Conservation (phyloP, 2,888 invertebrate species). For the Didymodactylos carnosus region DNA sequence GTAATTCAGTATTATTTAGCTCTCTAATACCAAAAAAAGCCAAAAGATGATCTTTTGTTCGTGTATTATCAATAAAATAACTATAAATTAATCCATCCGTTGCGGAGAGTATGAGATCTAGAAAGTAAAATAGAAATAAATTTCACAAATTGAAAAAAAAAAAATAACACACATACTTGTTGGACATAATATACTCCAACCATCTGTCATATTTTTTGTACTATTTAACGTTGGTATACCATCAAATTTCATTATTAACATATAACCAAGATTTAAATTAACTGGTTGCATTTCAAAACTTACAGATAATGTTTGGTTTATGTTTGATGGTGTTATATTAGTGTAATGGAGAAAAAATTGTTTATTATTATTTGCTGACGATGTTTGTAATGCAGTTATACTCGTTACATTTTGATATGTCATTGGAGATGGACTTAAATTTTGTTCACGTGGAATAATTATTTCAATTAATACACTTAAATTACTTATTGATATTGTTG, state of each 20-base stretch:
- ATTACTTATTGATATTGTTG: slow-evolving; percentile 7
- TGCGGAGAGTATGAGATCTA: neutral
- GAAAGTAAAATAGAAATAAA: neutral
- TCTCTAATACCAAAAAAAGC: slow-evolving; percentile 6
- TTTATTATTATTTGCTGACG: neutral
- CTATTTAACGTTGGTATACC: neutral
- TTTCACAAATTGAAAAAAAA: neutral
- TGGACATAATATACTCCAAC: neutral
- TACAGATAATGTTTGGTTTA: neutral
- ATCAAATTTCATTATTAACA: neutral
- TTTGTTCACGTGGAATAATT: slow-evolving; percentile 19
- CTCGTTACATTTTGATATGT: neutral
- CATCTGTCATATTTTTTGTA: neutral
- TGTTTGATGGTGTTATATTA: neutral
- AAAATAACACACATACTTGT: neutral
- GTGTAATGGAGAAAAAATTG: neutral
- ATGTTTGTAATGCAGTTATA: neutral
- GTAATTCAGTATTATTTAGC: neutral
- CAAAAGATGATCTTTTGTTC: neutral
- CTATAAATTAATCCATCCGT: neutral
- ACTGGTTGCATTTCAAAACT: neutral
- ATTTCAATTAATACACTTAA: slow-evolving; percentile 18
- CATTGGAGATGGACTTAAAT: neutral
- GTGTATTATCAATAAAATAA: neutral
- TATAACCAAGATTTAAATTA: neutral